These are phyloP conservation scores for Melitaea athalia DNA, from an alignment of 2,888 invertebrate genomes.

Conservation along the genomic window DNA sequence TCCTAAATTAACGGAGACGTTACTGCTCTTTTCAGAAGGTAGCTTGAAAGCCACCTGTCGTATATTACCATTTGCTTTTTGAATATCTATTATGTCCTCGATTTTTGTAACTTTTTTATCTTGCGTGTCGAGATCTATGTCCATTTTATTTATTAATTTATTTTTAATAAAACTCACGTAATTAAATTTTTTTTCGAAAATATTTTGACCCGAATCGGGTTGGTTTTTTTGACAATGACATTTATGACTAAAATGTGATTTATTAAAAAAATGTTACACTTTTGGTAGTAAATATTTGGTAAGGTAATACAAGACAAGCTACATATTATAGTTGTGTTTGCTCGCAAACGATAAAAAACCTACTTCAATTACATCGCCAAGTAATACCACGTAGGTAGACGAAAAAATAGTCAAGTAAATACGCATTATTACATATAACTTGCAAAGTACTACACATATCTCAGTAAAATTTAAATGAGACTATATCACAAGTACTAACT, in stretches of 20 bases:
- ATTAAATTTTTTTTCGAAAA: slow-evolving; percentile 22
- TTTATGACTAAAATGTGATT: background rate
- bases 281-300: background rate
- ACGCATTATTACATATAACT: too few species aligned
- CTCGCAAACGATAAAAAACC: too few species aligned
- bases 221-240: slow-evolving; percentile 46
- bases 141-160: slow-evolving; percentile 51
- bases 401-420: too few species aligned
- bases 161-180: slow-evolving; percentile 11
- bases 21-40: slow-evolving; percentile 54
- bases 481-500: too few species aligned
- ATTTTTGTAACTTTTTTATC: slow-evolving; percentile 66
- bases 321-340: background rate
- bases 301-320: background rate
- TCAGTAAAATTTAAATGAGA: too few species aligned
- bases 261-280: too few species aligned
- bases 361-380: too few species aligned
- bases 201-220: slow-evolving; percentile 38
- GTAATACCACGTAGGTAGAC: too few species aligned
- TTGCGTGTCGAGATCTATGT: slow-evolving; percentile 47
- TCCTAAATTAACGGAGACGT: slow-evolving; percentile 54
- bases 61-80: slow-evolving; percentile 68
- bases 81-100: slow-evolving; percentile 73
- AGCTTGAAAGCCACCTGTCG: slow-evolving; percentile 68
- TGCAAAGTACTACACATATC: too few species aligned